A percentile compares a stretch with the other conserved stretches of the same genome.
Conservation (phyloP, 2,797 vertebrate species). For the Argentina silus region DNA sequence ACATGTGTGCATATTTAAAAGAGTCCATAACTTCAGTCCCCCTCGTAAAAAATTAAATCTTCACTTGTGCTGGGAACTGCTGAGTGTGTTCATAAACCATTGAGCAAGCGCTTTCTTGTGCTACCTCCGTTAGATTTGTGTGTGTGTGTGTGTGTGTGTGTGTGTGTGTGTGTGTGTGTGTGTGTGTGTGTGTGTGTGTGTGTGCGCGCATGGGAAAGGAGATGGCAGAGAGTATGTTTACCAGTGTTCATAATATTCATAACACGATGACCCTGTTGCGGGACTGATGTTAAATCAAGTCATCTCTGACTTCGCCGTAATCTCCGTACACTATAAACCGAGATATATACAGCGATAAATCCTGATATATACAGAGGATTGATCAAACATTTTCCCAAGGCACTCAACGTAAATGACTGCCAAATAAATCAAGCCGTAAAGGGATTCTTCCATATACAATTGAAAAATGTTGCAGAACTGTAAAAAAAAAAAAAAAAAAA, state of each 20-base stretch:
- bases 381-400: conserved; percentile 57
- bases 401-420: conserved; percentile 50
- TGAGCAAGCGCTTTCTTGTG: conserved; percentile 36
- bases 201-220: conserved; percentile 20
- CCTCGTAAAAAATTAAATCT: conserved; percentile 72
- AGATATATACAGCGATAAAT: not conserved
- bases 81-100: conserved; percentile 68
- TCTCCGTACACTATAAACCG: conserved; percentile 55
- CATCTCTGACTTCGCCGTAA: conserved; percentile 69
- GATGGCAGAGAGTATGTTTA: conserved; percentile 27
- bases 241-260: conserved; percentile 58
- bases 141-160: conserved; percentile 31
- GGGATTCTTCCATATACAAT: conserved; percentile 21
- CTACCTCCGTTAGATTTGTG: conserved; percentile 42
- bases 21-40: conserved; percentile 72
- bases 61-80: conserved; percentile 61
- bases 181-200: conserved; percentile 30
- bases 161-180: conserved; percentile 35
- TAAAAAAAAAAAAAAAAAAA: too few relatives aligned
- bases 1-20: conserved; percentile 79
- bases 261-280: conserved; percentile 59
- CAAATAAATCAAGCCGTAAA: conserved; percentile 65
- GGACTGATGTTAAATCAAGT: conserved; percentile 62
- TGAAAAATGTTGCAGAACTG: conserved; percentile 60
- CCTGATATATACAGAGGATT: conserved; percentile 64